Evolutionary conservation across 2,888 invertebrate species (phyloP).

Genomic region (Rhabditoides inermis): DNA sequence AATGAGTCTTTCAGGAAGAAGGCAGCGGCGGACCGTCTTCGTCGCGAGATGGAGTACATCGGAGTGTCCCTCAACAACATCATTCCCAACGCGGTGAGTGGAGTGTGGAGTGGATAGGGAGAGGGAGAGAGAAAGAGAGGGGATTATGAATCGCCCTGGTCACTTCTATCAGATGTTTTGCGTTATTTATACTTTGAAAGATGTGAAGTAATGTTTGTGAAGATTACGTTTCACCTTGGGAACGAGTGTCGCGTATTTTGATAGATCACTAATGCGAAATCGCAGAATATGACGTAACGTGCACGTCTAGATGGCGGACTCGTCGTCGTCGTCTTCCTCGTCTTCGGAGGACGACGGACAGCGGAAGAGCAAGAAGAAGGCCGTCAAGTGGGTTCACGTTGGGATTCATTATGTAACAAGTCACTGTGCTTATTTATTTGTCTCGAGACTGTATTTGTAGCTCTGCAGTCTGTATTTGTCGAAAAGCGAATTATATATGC

Average conservation of each 20-base stretch:
- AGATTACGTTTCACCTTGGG: no score
- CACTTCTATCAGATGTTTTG: no score
- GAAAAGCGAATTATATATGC: no score
- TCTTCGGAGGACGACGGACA: conserved; percentile 29
- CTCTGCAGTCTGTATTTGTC: no score
- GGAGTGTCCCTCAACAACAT: conserved; percentile 53
- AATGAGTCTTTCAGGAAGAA: conserved; percentile 20
- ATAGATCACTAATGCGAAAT: neutral
- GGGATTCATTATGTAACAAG: no score
- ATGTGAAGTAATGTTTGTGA: no score
- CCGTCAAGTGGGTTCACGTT: conserved; percentile 20
- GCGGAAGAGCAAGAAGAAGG: conserved; percentile 34
- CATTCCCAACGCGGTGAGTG: conserved; percentile 9
- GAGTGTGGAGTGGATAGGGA: neutral
- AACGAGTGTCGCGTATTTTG: no score
- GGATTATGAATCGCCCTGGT: no score
- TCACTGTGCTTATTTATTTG: no score
- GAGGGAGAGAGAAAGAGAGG: no score
- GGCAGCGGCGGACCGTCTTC: conserved; percentile 39
- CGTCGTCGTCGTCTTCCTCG: conserved; percentile 7
- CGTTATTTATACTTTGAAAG: no score
- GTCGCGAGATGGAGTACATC: conserved; percentile 64
- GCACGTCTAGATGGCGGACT: neutral
- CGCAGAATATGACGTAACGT: neutral
- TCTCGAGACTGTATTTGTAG: no score